phyloP scores from a whole-genome alignment of 2,888 invertebrate genomes.

The Drosophila colorata region DNA sequence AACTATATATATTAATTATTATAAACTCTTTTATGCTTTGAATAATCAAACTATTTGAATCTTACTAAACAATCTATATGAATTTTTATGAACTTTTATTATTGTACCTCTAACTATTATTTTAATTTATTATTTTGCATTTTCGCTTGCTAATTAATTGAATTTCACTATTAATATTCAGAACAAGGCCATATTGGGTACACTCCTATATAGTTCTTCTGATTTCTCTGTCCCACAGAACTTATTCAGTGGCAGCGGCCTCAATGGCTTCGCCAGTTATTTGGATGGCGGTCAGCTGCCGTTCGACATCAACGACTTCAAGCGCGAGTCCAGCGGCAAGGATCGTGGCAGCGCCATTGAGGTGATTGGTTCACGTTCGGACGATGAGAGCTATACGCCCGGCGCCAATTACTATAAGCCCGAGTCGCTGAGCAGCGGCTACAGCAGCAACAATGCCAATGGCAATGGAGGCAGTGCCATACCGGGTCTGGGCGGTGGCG shows the following conservation, averaged over 20 bases:
- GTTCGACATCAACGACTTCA: constrained; percentile 86
- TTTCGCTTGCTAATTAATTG: constrained; percentile 3
- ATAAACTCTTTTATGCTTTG: no score
- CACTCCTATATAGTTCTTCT: constrained; percentile 21
- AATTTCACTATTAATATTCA: constrained; percentile 7
- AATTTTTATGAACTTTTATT: neutral
- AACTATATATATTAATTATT: no score
- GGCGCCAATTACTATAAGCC: constrained; percentile 86
- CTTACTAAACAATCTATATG: neutral
- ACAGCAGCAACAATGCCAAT: constrained; percentile 45
- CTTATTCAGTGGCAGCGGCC: constrained; percentile 77
- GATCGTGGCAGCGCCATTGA: constrained; percentile 85
- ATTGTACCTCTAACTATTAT: neutral
- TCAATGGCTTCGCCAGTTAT: constrained; percentile 88
- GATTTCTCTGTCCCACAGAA: constrained; percentile 60
- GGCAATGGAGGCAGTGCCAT: constrained; percentile 40
- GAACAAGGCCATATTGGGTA: constrained; percentile 20
- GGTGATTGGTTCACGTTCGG: constrained; percentile 87
- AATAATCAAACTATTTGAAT: neutral
- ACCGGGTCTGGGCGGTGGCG: constrained; percentile 58
- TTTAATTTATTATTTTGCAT: neutral
- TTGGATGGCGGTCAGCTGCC: constrained; percentile 87
- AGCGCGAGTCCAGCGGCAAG: constrained; percentile 72
- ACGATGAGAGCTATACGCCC: constrained; percentile 86
- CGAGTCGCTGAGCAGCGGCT: constrained; percentile 69